Evolutionary conservation across 2,113 vertebrate species (phyloP), one percentile per base, ranked within the genome.

Genomic region (Isurus oxyrinchus): DNA sequence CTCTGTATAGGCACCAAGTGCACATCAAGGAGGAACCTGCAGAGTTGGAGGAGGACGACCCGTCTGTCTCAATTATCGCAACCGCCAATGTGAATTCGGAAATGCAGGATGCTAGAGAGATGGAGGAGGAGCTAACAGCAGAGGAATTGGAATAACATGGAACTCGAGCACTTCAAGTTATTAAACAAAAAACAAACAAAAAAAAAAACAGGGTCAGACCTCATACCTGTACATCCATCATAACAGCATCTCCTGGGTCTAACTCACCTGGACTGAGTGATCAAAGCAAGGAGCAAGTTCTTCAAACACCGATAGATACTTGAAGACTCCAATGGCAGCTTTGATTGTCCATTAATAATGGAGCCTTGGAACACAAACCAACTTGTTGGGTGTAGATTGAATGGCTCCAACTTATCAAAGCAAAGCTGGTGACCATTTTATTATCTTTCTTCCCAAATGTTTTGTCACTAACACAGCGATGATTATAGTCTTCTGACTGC

Each of bases 21-120:
- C 99, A 99, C 96, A 99, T 99, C 97, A 99, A 99, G 98, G 99
- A 99, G 98, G 99, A 99, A 96, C 99, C 99, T 0, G 98, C 99
- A 0, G 99, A 99, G 97, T 96, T 98, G 0, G 99, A 99, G 97
- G 99, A 99, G 23, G 99, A 99, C 97, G 97, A 98, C 96, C 98
- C 99, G 96, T 98, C 99, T 0, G 97, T 99, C 44, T 99, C 99
- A 0, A 98, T 98, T 94, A 97, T 99, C 97, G 98, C 98, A 10
- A 98, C 98, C 97, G 98, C 99, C 97, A 98, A 98, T 98, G 97
- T 99, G 97, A 95, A 95, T 72, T 97, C 97, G 59, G 97, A 99
- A 97, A 98, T 98, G 13, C 97, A 98, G 0, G 99, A 99, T 53
- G 99, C 99, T 97, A 98, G 99, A 95, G 98, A 99, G 97, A 98